Percentiles rank a stretch among this genome's conserved stretches.
phyloP scores from a whole-genome alignment of 1,140 invertebrate genomes.

The Coptotermes formosanus region DNA sequence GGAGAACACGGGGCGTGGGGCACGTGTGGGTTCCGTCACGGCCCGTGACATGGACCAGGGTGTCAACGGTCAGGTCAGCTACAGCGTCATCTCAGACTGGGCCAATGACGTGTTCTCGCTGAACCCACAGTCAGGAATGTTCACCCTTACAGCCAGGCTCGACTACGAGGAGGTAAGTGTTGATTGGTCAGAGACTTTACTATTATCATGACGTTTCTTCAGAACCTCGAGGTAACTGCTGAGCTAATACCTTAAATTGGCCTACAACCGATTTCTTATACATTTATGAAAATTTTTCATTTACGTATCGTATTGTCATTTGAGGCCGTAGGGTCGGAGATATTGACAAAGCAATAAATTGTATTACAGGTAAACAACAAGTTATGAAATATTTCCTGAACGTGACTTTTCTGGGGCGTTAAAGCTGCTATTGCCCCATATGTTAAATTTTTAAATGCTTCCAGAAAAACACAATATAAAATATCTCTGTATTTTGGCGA shows the following conservation, averaged over 20 bases:
- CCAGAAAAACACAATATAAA: too few species aligned
- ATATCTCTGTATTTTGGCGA: too few species aligned
- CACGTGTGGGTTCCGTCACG: slow-evolving; percentile 74
- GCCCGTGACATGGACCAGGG: slow-evolving; percentile 84
- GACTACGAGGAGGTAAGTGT: slow-evolving; percentile 87
- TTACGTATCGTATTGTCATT: too few species aligned
- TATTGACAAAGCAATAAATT: too few species aligned
- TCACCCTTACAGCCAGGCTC: slow-evolving; percentile 82
- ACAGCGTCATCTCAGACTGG: slow-evolving; percentile 89
- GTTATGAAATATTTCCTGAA: too few species aligned
- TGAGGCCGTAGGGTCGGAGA: too few species aligned
- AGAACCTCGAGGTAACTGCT: neutral
- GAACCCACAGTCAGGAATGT: slow-evolving; percentile 84
- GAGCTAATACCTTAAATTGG: neutral
- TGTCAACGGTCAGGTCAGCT: slow-evolving; percentile 83
- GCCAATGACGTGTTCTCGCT: slow-evolving; percentile 91
- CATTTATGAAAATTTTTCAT: too few species aligned
- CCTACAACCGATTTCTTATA: neutral
- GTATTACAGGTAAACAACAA: too few species aligned
- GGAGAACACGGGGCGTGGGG: slow-evolving; percentile 78
- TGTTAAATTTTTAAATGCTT: too few species aligned
- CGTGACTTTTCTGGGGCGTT: too few species aligned
- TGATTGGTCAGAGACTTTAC: neutral
- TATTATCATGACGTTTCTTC: neutral
- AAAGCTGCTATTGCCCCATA: too few species aligned